Evolutionary conservation across 2,797 vertebrate species (phyloP), one percentile per base, ranked within the genome.

Genomic region (Leptodactylus fallax): DNA sequence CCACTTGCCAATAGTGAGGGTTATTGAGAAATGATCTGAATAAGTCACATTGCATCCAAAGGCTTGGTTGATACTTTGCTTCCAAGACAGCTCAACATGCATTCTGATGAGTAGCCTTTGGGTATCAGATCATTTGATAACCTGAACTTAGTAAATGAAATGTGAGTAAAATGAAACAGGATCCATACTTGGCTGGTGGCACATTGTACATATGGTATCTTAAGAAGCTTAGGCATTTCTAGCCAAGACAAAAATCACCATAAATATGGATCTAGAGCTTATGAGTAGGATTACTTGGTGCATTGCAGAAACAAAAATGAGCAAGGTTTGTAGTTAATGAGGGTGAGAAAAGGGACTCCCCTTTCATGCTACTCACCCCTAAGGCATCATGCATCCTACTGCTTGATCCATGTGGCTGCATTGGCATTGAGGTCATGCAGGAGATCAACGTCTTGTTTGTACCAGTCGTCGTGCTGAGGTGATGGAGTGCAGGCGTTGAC

Each of bases 391-490:
- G 91, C 88, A 88, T 94, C 90, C 94, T 97, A 96, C 90, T 95
- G 96, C 96, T 96, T 96, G 96, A 96, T 97, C 97, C 96, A 97
- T 94, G 96, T 95, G 55, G 96, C 96, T 89, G 96, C 95, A 95
- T 96, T 97, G 96, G 96, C 96, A 96, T 96, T 97, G 95, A 97
- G 95, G 94, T 97, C 96, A 94, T 96, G 95, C 95, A 96, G 96
- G 95, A 96, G 94, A 93, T 95, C 95, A 93, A 95, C 94, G 91
- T 96, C 95, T 93, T 94, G 94, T 93, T 96, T 97, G 94, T 91
- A 95, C 96, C 96, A 97, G 94, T 96, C 92, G 95, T 94, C 92
- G 95, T 94, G 93, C 95, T 63, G 93, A 93, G 95, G 94, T 94
- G 94, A 94, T 92, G 94, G 95, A 92, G 95, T 95, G 95, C 94